Conservation (phyloP, 2,113 vertebrate genomes). For the Siniperca knerii region DNA sequence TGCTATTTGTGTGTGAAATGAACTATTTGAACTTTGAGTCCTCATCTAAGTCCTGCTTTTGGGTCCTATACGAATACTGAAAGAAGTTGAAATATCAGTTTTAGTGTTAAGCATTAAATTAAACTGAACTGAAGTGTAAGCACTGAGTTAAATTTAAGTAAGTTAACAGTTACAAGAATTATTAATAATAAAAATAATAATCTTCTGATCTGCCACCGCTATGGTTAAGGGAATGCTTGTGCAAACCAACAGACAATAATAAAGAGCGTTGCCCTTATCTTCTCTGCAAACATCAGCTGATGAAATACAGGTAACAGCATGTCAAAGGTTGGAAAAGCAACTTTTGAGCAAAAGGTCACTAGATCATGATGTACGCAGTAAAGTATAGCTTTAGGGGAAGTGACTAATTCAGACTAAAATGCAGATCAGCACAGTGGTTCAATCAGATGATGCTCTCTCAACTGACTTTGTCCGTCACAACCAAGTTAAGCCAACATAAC, state of each 20-base stretch:
- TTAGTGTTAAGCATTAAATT: too few relatives aligned
- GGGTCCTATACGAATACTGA: too few relatives aligned
- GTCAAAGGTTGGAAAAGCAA: slow-evolving; percentile 5
- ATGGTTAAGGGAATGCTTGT: too few relatives aligned
- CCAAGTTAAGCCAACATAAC: neutral
- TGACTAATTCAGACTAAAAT: neutral
- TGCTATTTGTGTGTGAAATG: too few relatives aligned
- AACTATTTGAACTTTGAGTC: too few relatives aligned
- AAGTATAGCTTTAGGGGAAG: neutral
- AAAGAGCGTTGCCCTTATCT: neutral
- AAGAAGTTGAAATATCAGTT: too few relatives aligned
- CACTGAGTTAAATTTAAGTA: too few relatives aligned
- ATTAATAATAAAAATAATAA: too few relatives aligned
- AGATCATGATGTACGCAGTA: neutral
- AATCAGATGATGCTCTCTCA: neutral
- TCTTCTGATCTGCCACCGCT: too few relatives aligned
- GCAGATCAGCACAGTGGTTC: neutral
- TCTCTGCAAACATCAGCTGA: neutral
- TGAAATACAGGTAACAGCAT: neutral
- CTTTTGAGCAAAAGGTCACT: neutral
- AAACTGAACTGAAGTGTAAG: too few relatives aligned
- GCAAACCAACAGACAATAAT: neutral
- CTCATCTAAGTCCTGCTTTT: too few relatives aligned
- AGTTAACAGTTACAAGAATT: too few relatives aligned
- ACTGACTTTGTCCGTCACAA: neutral